Evolutionary conservation across 2,888 invertebrate genomes (phyloP).

Genomic region (Calliopum simillimum): DNA sequence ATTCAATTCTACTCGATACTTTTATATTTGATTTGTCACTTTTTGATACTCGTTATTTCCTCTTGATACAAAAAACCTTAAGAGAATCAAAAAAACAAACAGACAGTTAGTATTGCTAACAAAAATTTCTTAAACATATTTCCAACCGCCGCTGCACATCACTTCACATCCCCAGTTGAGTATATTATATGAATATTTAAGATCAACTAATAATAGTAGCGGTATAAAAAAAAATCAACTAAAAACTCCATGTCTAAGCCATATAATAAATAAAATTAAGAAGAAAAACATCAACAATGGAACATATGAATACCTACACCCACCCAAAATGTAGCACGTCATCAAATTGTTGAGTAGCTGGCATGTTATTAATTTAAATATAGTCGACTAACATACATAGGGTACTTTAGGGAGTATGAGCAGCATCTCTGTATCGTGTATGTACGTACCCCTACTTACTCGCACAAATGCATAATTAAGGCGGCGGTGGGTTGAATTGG

Average conservation of each 20-base stretch:
- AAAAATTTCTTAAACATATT: too few species aligned
- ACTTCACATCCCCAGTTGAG: too few species aligned
- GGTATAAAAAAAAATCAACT: background rate
- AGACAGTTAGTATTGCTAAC: too few species aligned
- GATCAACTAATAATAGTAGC: background rate
- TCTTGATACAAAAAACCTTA: too few species aligned
- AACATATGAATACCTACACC: background rate
- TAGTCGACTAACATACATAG: background rate
- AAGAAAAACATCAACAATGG: background rate
- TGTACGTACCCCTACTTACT: background rate
- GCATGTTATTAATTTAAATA: conserved; percentile 29
- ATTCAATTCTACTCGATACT: too few species aligned
- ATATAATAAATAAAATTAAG: background rate
- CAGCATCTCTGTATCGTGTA: too few species aligned
- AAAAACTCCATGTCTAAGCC: background rate
- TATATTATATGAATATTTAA: too few species aligned
- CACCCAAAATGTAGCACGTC: background rate
- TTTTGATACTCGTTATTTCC: too few species aligned
- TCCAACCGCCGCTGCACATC: too few species aligned
- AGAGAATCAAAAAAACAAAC: too few species aligned
- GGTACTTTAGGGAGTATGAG: background rate
- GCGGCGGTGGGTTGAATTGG: background rate
- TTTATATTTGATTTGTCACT: too few species aligned
- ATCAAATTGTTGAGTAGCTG: conserved; percentile 1
- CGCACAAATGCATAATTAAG: conserved; percentile 17